Evolutionary conservation across 2,888 invertebrate genomes (phyloP).

Genomic region (Caenorhabditis zanzibari): DNA sequence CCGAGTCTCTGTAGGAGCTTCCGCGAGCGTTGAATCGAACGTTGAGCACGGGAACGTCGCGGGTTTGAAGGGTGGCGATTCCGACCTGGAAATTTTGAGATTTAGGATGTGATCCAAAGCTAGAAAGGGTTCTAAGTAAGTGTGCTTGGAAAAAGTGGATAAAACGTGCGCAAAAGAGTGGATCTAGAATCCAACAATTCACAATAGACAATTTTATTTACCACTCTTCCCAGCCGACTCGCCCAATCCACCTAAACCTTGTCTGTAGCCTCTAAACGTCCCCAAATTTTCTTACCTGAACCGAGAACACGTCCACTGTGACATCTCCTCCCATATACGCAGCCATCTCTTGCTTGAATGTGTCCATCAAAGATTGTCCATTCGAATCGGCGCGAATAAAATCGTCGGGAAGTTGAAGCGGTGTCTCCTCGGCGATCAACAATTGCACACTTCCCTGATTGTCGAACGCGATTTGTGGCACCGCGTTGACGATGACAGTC

Average conservation of each 20-base stretch:
- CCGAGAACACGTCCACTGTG: conserved; percentile 97
- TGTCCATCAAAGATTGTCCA: conserved; percentile 71
- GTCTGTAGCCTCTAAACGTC: neutral
- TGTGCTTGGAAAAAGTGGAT: conserved; percentile 1
- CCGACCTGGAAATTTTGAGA: conserved; percentile 86
- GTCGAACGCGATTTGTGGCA: conserved; percentile 87
- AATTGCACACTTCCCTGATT: conserved; percentile 77
- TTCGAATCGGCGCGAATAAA: conserved; percentile 73
- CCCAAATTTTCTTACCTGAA: conserved; percentile 87
- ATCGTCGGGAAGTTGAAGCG: conserved; percentile 73
- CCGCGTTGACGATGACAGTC: conserved; percentile 94
- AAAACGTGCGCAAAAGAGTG: conserved; percentile 5
- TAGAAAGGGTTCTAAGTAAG: neutral
- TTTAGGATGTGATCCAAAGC: neutral
- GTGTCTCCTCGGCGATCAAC: conserved; percentile 73
- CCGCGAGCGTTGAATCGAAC: conserved; percentile 81
- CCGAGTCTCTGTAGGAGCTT: conserved; percentile 89
- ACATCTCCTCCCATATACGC: conserved; percentile 87
- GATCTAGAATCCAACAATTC: neutral
- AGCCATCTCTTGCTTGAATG: conserved; percentile 87
- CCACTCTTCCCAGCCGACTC: conserved; percentile 60
- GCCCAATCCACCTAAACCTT: conserved; percentile 57
- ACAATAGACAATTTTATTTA: conserved; percentile 27
- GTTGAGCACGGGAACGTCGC: conserved; percentile 77
- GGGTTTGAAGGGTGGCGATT: conserved; percentile 76